Evolutionary conservation across 2,113 vertebrate species (phyloP).

Genomic region (Xenopus tropicalis): UCB_Xtro_10.0 CM004443.2:45014501-45015000

Average conservation of each 20-base stretch:
- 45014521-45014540: not conserved
- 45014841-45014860: constrained; percentile 92
- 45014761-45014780: not conserved
- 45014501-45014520: constrained; percentile 19
- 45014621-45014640: no score
- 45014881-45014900: constrained; percentile 92
- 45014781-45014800: not conserved
- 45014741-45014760: not conserved
- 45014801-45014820: constrained; percentile 96
- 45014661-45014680: no score
- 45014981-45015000: constrained; percentile 76
- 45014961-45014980: constrained; percentile 92
- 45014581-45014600: not conserved
- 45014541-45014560: no score
- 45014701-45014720: no score
- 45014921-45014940: constrained; percentile 95
- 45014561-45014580: constrained; percentile 5
- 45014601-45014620: not conserved
- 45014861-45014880: constrained; percentile 96
- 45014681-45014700: no score
- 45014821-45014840: constrained; percentile 87
- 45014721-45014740: no score
- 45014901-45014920: constrained; percentile 89
- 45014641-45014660: no score
- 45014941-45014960: constrained; percentile 89